phyloP scores from a whole-genome alignment of 2,888 invertebrate genomes.

The Galeopsomyia nigrocyanea region DNA sequence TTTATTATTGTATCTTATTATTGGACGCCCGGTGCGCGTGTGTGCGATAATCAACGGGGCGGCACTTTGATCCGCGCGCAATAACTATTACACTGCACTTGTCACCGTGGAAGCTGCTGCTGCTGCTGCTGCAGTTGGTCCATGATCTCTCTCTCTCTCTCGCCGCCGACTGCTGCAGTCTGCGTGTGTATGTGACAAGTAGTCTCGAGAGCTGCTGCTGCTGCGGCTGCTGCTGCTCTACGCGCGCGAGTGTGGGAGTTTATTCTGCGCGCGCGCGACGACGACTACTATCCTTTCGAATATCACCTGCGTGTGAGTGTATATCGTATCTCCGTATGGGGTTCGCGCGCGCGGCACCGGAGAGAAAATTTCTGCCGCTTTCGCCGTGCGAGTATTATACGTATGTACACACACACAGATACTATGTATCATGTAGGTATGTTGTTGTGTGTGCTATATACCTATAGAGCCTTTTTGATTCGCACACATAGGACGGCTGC shows the following conservation, averaged over 20 bases:
- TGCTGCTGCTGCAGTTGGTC: conserved; percentile 14
- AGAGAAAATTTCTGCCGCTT: conserved; percentile 19
- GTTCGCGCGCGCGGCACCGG: not conserved
- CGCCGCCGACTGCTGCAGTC: conserved; percentile 26
- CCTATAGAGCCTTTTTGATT: conserved; percentile 21
- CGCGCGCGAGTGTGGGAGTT: conserved; percentile 12
- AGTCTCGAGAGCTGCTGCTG: conserved; percentile 19
- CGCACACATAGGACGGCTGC: not conserved
- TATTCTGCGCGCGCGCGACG: conserved; percentile 22
- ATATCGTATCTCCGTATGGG: not conserved
- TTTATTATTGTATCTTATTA: conserved; percentile 1
- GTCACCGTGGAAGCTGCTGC: conserved; percentile 21
- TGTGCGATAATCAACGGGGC: not conserved
- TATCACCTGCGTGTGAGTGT: conserved; percentile 27
- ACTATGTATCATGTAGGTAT: too few relatives aligned
- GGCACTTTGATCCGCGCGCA: not conserved
- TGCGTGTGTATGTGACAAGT: conserved; percentile 20
- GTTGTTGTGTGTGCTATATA: not conserved
- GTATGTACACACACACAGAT: too few relatives aligned
- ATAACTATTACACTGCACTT: conserved; percentile 22
- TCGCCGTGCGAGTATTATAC: not conserved
- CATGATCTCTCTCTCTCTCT: conserved; percentile 30
- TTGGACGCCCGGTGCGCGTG: too few relatives aligned
- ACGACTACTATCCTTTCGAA: conserved; percentile 1
- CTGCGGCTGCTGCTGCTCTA: not conserved